A percentile compares a stretch with the other conserved stretches of the same genome.
These are phyloP conservation scores for Gadus chalcogrammus DNA, from an alignment of 2,113 vertebrate species.

Conservation along the genomic window DNA sequence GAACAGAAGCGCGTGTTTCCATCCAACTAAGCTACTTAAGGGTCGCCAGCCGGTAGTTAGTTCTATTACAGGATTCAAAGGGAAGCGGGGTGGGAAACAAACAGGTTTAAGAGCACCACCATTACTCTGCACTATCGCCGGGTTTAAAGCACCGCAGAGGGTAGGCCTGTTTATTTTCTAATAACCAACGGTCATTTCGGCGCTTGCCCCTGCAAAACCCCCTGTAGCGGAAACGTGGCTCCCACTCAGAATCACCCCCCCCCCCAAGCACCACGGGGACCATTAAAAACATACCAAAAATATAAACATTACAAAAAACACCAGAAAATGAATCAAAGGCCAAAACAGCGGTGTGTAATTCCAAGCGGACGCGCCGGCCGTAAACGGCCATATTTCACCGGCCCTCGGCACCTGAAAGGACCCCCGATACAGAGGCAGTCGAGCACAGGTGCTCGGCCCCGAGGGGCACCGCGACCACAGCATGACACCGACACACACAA, in stretches of 20 bases:
- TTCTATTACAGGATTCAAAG: too few relatives aligned
- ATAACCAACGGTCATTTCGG: slow-evolving; percentile 53
- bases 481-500: not conserved
- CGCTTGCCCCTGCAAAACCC: slow-evolving; percentile 40
- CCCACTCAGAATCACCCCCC: slow-evolving; percentile 37
- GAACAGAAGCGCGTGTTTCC: too few relatives aligned
- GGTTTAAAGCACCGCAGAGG: slow-evolving; percentile 49
- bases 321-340: slow-evolving; percentile 41
- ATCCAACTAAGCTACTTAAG: too few relatives aligned
- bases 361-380: slow-evolving; percentile 47
- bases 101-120: slow-evolving; percentile 24
- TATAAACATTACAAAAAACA: too few relatives aligned
- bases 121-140: slow-evolving; percentile 40
- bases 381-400: slow-evolving; percentile 54
- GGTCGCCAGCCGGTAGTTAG: too few relatives aligned
- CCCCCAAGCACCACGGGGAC: slow-evolving; percentile 45
- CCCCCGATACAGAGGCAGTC: slow-evolving; percentile 19
- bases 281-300: slow-evolving; percentile 35
- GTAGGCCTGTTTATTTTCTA: slow-evolving; percentile 33
- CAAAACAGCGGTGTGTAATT: slow-evolving; percentile 57
- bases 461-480: slow-evolving; percentile 33
- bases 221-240: slow-evolving; percentile 43
- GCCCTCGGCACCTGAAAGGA: slow-evolving; percentile 23
- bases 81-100: slow-evolving; percentile 23
- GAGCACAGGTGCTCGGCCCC: slow-evolving; percentile 53